Percentiles rank a stretch among this genome's conserved stretches.
Conservation (phyloP, 2,113 vertebrate genomes). For the Microcebus murinus region DNA sequence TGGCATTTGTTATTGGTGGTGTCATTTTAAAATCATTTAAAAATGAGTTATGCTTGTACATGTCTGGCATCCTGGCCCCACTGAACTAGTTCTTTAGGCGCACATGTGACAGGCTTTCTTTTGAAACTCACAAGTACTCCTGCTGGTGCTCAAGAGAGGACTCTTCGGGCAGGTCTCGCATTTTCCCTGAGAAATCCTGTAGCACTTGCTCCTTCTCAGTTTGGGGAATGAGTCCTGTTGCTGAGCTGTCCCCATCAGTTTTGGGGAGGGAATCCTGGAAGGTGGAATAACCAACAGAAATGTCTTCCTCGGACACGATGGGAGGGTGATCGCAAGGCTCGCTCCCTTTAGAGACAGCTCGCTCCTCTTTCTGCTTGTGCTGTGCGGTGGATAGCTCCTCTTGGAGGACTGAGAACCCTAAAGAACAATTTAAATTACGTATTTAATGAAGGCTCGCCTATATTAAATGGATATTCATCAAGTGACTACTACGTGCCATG, state of each 20-base stretch:
- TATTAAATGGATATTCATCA: not conserved
- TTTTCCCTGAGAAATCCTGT: constrained; percentile 89
- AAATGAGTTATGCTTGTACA: rapidly evolving
- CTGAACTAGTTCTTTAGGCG: not conserved
- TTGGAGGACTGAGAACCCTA: constrained; percentile 94
- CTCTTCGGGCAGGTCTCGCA: constrained; percentile 72
- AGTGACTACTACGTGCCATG: not conserved
- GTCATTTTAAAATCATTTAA: not conserved
- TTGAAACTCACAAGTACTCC: constrained; percentile 84
- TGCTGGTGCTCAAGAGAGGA: constrained; percentile 74
- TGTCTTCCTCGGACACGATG: constrained; percentile 93
- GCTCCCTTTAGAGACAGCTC: constrained; percentile 71
- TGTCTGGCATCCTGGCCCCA: not conserved
- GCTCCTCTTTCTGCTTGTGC: constrained; percentile 81
- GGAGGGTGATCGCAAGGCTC: constrained; percentile 88
- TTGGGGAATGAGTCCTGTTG: constrained; percentile 87
- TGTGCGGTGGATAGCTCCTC: constrained; percentile 91
- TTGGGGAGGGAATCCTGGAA: constrained; percentile 91
- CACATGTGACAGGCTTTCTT: not conserved
- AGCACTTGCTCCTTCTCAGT: constrained; percentile 88
- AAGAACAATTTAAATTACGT: not conserved
- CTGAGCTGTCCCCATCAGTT: constrained; percentile 84
- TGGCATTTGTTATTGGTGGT: not conserved
- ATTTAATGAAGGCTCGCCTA: not conserved
- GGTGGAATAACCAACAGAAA: constrained; percentile 91